Conservation (phyloP, 2,113 vertebrate genomes). For the Uria lomvia region DNA sequence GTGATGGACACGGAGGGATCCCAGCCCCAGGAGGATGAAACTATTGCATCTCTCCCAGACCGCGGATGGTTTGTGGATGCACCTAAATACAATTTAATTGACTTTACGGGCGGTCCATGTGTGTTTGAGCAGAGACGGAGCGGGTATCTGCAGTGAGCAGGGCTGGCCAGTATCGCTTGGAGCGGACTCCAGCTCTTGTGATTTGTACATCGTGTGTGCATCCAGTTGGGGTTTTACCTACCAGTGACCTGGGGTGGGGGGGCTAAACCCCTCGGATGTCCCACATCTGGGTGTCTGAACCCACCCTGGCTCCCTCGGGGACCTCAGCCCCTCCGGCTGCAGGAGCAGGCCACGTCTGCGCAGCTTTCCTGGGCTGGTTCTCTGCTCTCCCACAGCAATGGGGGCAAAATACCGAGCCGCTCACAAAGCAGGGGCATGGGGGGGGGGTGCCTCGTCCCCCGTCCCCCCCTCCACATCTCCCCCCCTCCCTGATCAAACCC, state of each 20-base stretch:
- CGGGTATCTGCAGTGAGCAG: not conserved
- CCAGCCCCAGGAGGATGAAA: fast-evolving
- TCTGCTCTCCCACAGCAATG: not conserved
- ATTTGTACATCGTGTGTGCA: fast-evolving
- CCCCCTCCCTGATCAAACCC: not conserved
- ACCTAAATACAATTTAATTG: not conserved
- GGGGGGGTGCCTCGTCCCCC: fast-evolving
- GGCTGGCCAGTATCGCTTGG: not conserved
- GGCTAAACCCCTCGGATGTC: fast-evolving
- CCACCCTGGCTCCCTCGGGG: not conserved
- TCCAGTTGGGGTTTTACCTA: not conserved
- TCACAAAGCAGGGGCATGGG: fast-evolving
- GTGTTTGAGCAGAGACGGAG: not conserved
- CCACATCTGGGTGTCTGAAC: not conserved
- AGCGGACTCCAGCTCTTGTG: not conserved
- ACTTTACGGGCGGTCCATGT: not conserved
- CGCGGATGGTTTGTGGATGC: not conserved
- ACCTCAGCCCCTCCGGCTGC: not conserved
- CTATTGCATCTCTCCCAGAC: not conserved
- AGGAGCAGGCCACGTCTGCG: fast-evolving
- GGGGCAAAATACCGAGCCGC: not conserved
- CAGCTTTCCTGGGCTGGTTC: not conserved
- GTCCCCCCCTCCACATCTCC: too few species aligned
- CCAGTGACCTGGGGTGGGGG: not conserved
- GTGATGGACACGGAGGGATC: not conserved